Conservation (phyloP, 2,888 invertebrate genomes). For the Elgonia sp. region DNA sequence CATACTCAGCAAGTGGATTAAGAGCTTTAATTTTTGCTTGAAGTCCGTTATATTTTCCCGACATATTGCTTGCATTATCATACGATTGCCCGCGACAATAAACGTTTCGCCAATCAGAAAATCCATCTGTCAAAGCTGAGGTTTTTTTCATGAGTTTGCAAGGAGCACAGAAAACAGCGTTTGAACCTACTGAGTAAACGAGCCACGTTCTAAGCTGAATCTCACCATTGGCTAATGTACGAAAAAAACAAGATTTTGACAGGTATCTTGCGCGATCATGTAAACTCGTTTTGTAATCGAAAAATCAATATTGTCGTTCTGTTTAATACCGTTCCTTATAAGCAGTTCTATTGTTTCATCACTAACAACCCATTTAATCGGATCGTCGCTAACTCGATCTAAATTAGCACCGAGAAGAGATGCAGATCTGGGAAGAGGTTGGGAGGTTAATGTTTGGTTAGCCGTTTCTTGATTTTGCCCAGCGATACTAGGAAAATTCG, state of each 20-base stretch:
- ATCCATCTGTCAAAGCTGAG: constrained; percentile 22
- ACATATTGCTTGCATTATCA: constrained; percentile 78
- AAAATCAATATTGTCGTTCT: constrained; percentile 47
- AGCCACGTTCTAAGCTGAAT: constrained; percentile 31
- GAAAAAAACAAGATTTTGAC: constrained; percentile 37
- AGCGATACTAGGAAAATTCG: constrained; percentile 9
- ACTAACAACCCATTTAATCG: constrained; percentile 15
- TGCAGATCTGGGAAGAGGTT: constrained; percentile 2
- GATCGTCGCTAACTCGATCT: constrained; percentile 8
- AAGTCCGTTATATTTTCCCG: constrained; percentile 69
- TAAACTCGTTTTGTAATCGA: constrained; percentile 31
- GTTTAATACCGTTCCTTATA: constrained; percentile 36
- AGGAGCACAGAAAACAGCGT: constrained; percentile 26
- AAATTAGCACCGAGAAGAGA: constrained; percentile 9
- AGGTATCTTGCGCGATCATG: constrained; percentile 40
- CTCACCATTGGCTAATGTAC: constrained; percentile 44
- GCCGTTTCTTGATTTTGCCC: constrained; percentile 12
- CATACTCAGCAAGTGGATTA: constrained; percentile 71
- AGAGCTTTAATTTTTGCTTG: constrained; percentile 77
- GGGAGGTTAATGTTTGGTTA: constrained; percentile 3
- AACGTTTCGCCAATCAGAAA: background rate
- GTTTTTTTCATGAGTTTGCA: constrained; percentile 23
- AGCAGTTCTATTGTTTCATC: constrained; percentile 29
- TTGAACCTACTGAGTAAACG: constrained; percentile 33
- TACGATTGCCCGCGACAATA: constrained; percentile 77